Conservation (phyloP, 2,797 vertebrate species). For the Luscinia luscinia region DNA sequence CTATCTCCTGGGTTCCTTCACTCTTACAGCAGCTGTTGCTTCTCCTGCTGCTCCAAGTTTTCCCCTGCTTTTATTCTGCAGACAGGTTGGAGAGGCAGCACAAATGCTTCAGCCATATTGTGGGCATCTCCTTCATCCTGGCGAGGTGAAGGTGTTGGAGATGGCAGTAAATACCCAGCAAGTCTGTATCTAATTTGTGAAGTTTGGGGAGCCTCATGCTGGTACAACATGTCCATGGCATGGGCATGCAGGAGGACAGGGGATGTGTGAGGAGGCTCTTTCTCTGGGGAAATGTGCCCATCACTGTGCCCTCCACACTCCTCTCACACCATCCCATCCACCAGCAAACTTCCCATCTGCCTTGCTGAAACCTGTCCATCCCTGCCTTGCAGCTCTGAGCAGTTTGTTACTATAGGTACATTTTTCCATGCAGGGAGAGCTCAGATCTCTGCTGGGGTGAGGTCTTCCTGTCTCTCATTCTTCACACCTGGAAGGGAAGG, state of each 20-base stretch:
- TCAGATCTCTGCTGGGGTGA: not conserved
- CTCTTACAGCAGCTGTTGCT: not conserved
- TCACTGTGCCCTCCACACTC: fast-evolving
- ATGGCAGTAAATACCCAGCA: not conserved
- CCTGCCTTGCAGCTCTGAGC: not conserved
- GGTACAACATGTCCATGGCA: not conserved
- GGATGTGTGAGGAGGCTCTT: not conserved
- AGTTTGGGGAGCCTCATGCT: not conserved
- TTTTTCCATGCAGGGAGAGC: not conserved
- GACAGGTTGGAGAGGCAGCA: not conserved
- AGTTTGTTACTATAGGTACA: not conserved
- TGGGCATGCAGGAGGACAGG: not conserved
- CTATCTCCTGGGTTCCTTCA: not conserved
- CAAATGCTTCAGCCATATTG: not conserved
- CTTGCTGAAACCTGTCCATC: not conserved
- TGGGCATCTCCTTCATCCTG: not conserved
- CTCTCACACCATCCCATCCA: not conserved
- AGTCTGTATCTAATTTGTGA: not conserved
- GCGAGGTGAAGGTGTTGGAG: not conserved
- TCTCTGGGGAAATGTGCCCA: fast-evolving
- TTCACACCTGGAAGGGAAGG: not conserved
- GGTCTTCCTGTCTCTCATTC: not conserved
- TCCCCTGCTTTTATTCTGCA: not conserved
- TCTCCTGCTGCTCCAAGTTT: not conserved
- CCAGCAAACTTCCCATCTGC: not conserved